phyloP scores from a whole-genome alignment of 2,113 vertebrate species.

The Dendrocopos noguchii region DNA sequence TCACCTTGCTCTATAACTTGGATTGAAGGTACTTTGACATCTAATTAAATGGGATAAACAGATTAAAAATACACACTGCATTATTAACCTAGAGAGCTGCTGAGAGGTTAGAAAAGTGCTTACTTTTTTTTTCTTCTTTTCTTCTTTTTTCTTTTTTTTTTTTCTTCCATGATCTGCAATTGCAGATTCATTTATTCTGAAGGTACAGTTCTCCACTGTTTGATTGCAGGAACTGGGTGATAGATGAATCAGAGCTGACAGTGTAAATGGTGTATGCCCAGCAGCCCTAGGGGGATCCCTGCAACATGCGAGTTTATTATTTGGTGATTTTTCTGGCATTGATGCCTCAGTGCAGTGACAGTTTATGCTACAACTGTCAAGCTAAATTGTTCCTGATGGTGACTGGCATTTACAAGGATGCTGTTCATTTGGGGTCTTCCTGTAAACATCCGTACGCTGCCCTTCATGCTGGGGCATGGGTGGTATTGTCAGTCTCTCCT shows the following conservation, averaged over 20 bases:
- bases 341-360: conserved; percentile 36
- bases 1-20: not conserved
- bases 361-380: conserved; percentile 51
- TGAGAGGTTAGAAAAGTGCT: not conserved
- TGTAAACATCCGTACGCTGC: not conserved
- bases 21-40: not conserved
- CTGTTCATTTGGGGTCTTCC: conserved; percentile 36
- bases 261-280: conserved; percentile 38
- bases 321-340: conserved; percentile 57
- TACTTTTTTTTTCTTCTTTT: conserved; percentile 21
- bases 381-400: conserved; percentile 47
- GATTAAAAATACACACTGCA: not conserved
- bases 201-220: not conserved
- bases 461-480: not conserved
- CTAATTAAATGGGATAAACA: not conserved
- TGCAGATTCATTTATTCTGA: conserved; percentile 39
- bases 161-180: not conserved
- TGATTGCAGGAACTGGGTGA: not conserved
- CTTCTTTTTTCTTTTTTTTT: not conserved
- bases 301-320: conserved; percentile 30
- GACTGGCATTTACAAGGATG: conserved; percentile 37
- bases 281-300: conserved; percentile 26
- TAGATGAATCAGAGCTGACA: conserved; percentile 43
- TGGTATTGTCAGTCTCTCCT: not conserved
- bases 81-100: not conserved